Percentiles rank a stretch among this genome's conserved stretches.
Evolutionary conservation across 2,113 vertebrate species (phyloP).

Genomic region (Cranoglanis bouderius): DNA sequence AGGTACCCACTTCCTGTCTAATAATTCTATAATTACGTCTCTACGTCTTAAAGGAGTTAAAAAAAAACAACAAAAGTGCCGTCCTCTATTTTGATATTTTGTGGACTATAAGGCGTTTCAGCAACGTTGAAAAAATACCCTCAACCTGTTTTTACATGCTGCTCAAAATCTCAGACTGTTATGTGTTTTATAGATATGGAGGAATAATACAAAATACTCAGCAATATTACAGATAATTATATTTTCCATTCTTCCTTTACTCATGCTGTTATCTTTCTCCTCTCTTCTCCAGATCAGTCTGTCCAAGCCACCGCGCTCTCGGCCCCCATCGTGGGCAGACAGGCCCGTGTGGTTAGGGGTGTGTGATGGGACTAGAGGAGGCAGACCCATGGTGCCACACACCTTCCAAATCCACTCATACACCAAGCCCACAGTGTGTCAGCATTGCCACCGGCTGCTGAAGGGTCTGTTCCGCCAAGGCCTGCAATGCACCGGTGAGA

Average conservation of each 20-base stretch:
- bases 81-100: neutral
- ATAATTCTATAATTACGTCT: neutral
- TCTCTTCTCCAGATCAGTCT: constrained; percentile 67
- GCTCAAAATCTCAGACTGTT: neutral
- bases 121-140: neutral
- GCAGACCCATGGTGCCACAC: constrained; percentile 77
- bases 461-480: constrained; percentile 86
- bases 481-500: constrained; percentile 83
- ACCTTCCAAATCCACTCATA: constrained; percentile 87
- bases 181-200: neutral
- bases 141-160: no score
- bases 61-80: neutral
- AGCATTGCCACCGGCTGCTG: constrained; percentile 81
- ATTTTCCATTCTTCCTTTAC: neutral
- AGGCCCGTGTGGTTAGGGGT: constrained; percentile 76
- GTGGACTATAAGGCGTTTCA: neutral
- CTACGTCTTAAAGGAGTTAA: neutral
- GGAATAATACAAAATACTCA: neutral
- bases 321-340: constrained; percentile 71
- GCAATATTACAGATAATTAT: neutral
- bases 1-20: constrained; percentile 58
- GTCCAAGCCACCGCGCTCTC: constrained; percentile 61
- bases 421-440: constrained; percentile 82
- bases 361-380: constrained; percentile 64
- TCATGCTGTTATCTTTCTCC: neutral